These are phyloP conservation scores for Crotalus helleri DNA, from an alignment of 2,113 vertebrate species.

Conservation along the genomic window DNA sequence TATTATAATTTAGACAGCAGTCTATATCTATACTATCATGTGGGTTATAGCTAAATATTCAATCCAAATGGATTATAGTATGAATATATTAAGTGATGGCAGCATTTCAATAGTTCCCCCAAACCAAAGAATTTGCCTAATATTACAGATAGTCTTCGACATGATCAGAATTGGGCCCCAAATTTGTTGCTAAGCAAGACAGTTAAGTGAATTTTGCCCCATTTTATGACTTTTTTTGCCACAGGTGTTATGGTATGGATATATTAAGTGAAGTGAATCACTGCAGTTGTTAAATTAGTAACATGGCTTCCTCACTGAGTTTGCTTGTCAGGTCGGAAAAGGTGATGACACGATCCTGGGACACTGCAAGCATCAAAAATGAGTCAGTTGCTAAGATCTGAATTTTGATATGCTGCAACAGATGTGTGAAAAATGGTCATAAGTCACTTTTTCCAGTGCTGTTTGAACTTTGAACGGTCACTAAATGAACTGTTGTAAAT, in stretches of 20 bases:
- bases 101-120: not conserved
- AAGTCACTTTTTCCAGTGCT: not conserved
- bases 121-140: too few species aligned
- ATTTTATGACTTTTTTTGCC: not conserved
- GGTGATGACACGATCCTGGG: not conserved
- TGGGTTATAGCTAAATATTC: not conserved
- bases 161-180: not conserved
- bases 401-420: not conserved
- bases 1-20: not conserved
- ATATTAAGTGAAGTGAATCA: not conserved
- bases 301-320: not conserved
- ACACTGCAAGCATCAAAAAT: not conserved
- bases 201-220: not conserved
- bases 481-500: not conserved
- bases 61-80: not conserved
- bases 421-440: not conserved
- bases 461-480: not conserved
- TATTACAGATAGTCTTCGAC: not conserved
- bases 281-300: not conserved
- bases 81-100: not conserved
- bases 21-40: not conserved
- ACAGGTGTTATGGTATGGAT: not conserved
- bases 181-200: not conserved
- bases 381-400: not conserved
- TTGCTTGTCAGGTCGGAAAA: not conserved